A percentile compares a stretch with the other conserved stretches of the same genome.
These are phyloP conservation scores for Dendrolimus kikuchii DNA, from an alignment of 1,140 invertebrate species.

Conservation along the genomic window DNA sequence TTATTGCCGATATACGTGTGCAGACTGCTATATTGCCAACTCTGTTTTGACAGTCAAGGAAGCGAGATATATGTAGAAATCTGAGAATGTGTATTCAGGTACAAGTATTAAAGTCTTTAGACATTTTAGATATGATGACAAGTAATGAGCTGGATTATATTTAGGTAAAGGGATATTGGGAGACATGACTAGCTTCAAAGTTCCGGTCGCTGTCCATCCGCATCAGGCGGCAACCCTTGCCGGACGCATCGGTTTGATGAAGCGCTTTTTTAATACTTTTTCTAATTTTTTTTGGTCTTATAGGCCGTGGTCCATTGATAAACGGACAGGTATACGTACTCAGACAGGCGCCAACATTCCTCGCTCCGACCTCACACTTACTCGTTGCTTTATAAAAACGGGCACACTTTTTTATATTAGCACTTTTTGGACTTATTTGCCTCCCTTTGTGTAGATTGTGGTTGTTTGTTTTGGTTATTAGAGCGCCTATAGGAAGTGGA, in stretches of 20 bases:
- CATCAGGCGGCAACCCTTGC: conserved; percentile 54
- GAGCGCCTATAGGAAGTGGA: conserved; percentile 64
- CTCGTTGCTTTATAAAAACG: conserved; percentile 64
- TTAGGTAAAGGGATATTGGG: background rate
- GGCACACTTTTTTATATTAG: conserved; percentile 67
- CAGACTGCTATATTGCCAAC: conserved; percentile 20
- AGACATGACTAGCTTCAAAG: conserved; percentile 4
- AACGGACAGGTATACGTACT: conserved; percentile 71
- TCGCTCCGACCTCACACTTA: conserved; percentile 69
- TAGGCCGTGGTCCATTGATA: conserved; percentile 70
- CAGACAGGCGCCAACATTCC: conserved; percentile 72
- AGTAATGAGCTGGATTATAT: too few species aligned
- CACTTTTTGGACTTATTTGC: conserved; percentile 64
- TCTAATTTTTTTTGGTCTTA: conserved; percentile 52
- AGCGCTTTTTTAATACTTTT: conserved; percentile 63
- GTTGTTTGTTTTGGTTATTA: conserved; percentile 71
- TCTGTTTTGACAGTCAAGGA: conserved; percentile 24
- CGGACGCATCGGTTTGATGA: conserved; percentile 63
- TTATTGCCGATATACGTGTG: conserved; percentile 43
- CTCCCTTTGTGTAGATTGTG: conserved; percentile 57
- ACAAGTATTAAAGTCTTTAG: background rate
- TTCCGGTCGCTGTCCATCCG: background rate
- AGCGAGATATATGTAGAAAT: background rate
- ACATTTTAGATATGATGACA: too few species aligned
- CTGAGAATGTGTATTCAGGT: background rate